These are phyloP conservation scores for Sebastes iracundus DNA, from an alignment of 2,797 vertebrate genomes.

Conservation along the genomic window DNA sequence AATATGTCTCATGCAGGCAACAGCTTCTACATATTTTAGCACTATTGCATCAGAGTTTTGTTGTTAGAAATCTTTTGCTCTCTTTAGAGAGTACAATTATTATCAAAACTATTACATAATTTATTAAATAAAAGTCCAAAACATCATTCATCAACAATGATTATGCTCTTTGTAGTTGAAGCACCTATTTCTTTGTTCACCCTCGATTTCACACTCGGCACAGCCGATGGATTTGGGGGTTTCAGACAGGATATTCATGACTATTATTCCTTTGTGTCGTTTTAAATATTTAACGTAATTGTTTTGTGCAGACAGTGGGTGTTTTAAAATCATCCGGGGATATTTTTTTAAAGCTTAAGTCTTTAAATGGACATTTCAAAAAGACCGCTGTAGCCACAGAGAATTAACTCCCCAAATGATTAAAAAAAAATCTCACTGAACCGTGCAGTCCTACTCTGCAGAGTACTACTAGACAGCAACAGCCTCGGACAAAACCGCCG, in stretches of 20 bases:
- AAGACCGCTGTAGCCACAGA: background rate
- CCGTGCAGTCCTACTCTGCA: background rate
- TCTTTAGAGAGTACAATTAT: background rate
- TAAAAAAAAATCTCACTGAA: slow-evolving; percentile 12
- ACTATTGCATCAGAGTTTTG: slow-evolving; percentile 22
- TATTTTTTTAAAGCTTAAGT: slow-evolving; percentile 11
- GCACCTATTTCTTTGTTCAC: slow-evolving; percentile 12
- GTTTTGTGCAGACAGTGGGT: slow-evolving; percentile 13
- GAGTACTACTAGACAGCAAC: background rate
- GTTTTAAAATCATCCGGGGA: slow-evolving; percentile 5
- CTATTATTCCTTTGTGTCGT: background rate
- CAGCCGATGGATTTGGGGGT: background rate
- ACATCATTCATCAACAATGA: background rate
- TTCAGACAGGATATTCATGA: background rate
- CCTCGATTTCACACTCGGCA: slow-evolving; percentile 5
- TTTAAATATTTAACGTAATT: slow-evolving; percentile 20
- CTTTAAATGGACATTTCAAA: background rate
- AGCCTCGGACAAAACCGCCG: slow-evolving; percentile 5
- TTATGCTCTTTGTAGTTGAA: slow-evolving; percentile 1
- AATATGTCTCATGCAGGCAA: slow-evolving; percentile 23
- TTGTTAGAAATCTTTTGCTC: slow-evolving; percentile 1
- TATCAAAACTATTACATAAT: background rate
- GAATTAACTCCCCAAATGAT: background rate
- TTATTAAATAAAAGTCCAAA: slow-evolving; percentile 13
- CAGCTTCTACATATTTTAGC: slow-evolving; percentile 26